Conservation (phyloP, 2,797 vertebrate genomes). For the Bradypus variegatus region DNA sequence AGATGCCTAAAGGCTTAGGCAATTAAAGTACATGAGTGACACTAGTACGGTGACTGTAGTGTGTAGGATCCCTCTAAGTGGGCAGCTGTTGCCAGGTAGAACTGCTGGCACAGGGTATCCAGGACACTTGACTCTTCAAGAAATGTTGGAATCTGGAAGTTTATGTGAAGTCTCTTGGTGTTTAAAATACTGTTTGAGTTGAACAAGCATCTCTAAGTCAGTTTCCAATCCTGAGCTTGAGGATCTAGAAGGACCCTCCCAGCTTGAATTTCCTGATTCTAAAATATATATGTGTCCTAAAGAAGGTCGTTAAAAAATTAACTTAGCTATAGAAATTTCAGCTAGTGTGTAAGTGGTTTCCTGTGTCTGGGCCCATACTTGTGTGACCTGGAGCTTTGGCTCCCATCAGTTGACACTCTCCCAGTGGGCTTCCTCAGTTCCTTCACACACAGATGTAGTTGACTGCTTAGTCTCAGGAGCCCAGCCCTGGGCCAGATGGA, state of each 20-base stretch:
- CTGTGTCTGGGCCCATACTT: neutral
- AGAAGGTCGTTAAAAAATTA: neutral
- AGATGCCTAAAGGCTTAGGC: neutral
- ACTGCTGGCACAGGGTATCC: neutral
- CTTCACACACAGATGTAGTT: neutral
- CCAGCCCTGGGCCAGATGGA: neutral
- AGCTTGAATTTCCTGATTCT: neutral
- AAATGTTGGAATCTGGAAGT: neutral
- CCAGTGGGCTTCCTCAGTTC: neutral
- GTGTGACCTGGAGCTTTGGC: neutral
- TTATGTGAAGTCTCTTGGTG: neutral
- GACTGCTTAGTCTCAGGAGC: neutral
- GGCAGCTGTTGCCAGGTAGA: neutral
- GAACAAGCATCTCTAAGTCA: constrained; percentile 3
- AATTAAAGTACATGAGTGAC: neutral
- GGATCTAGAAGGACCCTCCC: neutral
- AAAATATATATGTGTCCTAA: neutral
- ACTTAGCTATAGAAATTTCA: neutral
- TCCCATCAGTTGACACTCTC: neutral
- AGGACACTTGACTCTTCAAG: neutral
- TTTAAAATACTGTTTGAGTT: neutral
- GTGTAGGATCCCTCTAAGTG: neutral
- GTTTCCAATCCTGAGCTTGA: neutral
- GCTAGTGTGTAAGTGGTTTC: neutral
- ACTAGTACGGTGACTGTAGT: neutral